Conservation (phyloP, 2,113 vertebrate species). For the Sapayoa aenigma region DNA sequence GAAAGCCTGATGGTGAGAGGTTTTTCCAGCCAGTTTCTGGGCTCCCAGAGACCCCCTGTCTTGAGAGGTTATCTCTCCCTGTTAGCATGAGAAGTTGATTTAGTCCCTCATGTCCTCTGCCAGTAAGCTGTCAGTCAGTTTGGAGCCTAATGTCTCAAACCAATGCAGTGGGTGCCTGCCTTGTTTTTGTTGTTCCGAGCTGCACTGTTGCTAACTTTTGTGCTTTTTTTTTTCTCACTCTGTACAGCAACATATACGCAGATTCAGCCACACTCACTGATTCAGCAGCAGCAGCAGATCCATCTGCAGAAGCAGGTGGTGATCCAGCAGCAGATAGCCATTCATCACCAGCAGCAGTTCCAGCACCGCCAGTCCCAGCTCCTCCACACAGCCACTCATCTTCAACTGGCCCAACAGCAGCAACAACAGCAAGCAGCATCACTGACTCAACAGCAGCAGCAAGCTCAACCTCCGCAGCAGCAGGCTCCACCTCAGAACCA, state of each 20-base stretch:
- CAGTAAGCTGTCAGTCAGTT: neutral
- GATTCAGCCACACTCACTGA: constrained; percentile 80
- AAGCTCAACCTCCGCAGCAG: constrained; percentile 69
- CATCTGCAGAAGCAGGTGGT: constrained; percentile 83
- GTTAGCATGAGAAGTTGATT: neutral
- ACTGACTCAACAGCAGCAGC: constrained; percentile 76
- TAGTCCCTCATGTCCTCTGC: neutral
- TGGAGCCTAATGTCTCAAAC: neutral
- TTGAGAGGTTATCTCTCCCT: neutral
- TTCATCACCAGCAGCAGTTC: constrained; percentile 86
- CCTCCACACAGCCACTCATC: constrained; percentile 86
- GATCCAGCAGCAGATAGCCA: constrained; percentile 82
- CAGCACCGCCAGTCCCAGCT: constrained; percentile 91
- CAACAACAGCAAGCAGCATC: constrained; percentile 69
- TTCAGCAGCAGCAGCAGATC: constrained; percentile 86
- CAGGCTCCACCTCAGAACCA: constrained; percentile 64
- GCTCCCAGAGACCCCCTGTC: neutral
- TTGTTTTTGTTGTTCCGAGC: neutral
- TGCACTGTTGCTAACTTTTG: neutral
- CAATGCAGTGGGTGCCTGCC: neutral
- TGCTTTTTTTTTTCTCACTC: neutral
- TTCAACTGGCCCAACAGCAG: constrained; percentile 81
- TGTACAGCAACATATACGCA: constrained; percentile 78
- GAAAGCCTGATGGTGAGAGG: neutral
- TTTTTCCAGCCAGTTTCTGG: neutral